Conservation (phyloP, 1,140 invertebrate species). For the Meloidogyne floridensis region DNA sequence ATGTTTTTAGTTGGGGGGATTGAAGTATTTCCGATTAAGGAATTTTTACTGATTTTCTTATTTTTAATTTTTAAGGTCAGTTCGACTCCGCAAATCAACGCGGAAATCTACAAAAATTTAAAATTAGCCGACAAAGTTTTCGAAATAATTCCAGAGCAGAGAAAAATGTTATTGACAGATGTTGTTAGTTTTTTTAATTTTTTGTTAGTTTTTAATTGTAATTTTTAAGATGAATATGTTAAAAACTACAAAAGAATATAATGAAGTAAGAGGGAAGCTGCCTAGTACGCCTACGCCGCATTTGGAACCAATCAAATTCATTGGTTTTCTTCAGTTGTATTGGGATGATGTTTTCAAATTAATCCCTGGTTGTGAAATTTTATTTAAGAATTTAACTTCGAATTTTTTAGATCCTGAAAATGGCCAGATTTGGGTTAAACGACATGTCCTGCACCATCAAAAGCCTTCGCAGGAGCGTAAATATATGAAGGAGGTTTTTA, state of each 20-base stretch:
- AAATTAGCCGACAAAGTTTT: constrained; percentile 30
- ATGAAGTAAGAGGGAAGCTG: constrained; percentile 19
- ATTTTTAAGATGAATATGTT: constrained; percentile 12
- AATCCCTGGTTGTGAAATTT: not conserved
- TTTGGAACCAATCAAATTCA: constrained; percentile 35
- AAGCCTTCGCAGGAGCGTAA: constrained; percentile 30
- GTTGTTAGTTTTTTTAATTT: constrained; percentile 13
- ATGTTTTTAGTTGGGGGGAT: not conserved
- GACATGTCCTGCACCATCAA: constrained; percentile 23
- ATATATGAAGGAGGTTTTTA: constrained; percentile 18
- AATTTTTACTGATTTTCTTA: not conserved
- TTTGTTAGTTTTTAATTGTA: not conserved
- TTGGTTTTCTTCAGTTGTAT: constrained; percentile 24
- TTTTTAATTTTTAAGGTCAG: constrained; percentile 14
- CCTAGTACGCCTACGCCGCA: not conserved
- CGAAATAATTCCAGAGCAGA: constrained; percentile 28
- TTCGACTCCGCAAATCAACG: constrained; percentile 14
- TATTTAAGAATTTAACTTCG: not conserved
- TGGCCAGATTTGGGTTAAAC: constrained; percentile 21
- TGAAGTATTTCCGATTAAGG: no score
- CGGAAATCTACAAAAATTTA: constrained; percentile 7
- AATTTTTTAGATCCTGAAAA: constrained; percentile 10
- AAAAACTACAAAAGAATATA: constrained; percentile 21
- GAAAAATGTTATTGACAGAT: constrained; percentile 13
- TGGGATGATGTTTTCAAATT: constrained; percentile 25